Evolutionary conservation across 1,140 invertebrate genomes (phyloP), one percentile per base, ranked within the genome.

Genomic region (Leptinotarsa lineolata): DNA sequence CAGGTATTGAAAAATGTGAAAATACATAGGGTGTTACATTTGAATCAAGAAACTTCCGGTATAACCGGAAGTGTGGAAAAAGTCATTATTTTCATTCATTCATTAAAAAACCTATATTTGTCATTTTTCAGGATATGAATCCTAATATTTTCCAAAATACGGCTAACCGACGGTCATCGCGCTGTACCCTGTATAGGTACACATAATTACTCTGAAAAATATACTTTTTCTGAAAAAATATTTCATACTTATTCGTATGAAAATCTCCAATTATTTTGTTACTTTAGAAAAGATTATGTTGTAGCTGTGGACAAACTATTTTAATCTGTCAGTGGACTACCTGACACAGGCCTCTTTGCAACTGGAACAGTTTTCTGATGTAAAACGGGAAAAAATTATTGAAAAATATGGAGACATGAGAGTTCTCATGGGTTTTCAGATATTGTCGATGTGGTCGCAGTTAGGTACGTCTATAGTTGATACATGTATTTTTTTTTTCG

Each of bases 361-460:
- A 82, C 85, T 97, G 24, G 95, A 96, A 81, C 91, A 92, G 68
- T 95, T 95, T 83, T 91, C 93, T 6, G 88, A 91, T 72, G 90
- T 91, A 0, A 96, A 96, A 82, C 85, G 92, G 2, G 89, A 92
- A 70, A 93, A 93, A 78, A 91, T 95, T 46, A 86, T 94, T n/a
- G 90, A 91, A 79, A 91, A 91, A 60, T 93, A 96, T 81, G 93
- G 93, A 21, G 94, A 97, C 79, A 96, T 98, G 95, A 88, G 97
- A 59, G 93, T 97, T 4, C 87, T 94, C 13, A 97, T 97, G 90
- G 96, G 95, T 44, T 94, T 96, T 83, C 95, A 98, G 83, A 95
- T 98, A 78, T 87, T 98, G 1, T 93, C 93, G 16, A 96, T 97
- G 88, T 99, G 97, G 97, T 95, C 92, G 65, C 91, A 95, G 78